A percentile compares a stretch with the other conserved stretches of the same genome.
These are phyloP conservation scores for Hypercompe scribonia DNA, from an alignment of 2,888 invertebrate genomes.

Conservation along the genomic window DNA sequence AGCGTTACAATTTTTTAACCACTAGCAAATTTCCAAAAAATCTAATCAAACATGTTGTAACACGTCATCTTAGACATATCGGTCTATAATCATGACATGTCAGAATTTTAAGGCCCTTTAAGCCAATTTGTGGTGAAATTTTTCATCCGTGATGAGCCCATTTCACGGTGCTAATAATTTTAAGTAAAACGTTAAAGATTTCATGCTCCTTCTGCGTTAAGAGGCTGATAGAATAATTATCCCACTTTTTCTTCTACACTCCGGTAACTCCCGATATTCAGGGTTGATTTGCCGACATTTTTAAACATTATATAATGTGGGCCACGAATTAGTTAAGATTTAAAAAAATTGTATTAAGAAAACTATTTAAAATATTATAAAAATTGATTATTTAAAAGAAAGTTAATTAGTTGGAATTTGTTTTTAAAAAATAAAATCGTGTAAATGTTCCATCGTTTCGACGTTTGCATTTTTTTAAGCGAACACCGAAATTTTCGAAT, in stretches of 20 bases:
- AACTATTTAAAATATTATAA: too few species aligned
- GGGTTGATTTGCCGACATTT: not conserved
- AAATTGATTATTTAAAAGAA: too few species aligned
- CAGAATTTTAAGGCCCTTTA: conserved; percentile 41
- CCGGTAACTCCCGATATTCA: conserved; percentile 27
- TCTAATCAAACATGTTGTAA: conserved; percentile 42
- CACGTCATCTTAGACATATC: conserved; percentile 10
- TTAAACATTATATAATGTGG: too few species aligned
- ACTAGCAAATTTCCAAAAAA: conserved; percentile 40
- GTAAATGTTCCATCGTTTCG: too few species aligned
- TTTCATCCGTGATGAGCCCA: conserved; percentile 54
- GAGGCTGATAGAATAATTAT: conserved; percentile 58
- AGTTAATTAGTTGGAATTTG: too few species aligned
- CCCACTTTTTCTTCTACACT: conserved; percentile 39
- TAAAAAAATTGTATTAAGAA: too few species aligned
- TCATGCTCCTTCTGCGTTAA: conserved; percentile 57
- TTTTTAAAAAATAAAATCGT: too few species aligned
- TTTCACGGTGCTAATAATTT: conserved; percentile 61
- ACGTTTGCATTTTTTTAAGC: too few species aligned
- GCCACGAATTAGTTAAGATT: too few species aligned
- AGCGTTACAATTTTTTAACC: conserved; percentile 36
- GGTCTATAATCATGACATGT: conserved; percentile 40
- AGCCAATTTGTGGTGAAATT: conserved; percentile 39
- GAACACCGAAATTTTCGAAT: too few species aligned
- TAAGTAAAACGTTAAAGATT: conserved; percentile 54